Evolutionary conservation across 2,888 invertebrate species (phyloP).

Genomic region (Acrobasis repandana): DNA sequence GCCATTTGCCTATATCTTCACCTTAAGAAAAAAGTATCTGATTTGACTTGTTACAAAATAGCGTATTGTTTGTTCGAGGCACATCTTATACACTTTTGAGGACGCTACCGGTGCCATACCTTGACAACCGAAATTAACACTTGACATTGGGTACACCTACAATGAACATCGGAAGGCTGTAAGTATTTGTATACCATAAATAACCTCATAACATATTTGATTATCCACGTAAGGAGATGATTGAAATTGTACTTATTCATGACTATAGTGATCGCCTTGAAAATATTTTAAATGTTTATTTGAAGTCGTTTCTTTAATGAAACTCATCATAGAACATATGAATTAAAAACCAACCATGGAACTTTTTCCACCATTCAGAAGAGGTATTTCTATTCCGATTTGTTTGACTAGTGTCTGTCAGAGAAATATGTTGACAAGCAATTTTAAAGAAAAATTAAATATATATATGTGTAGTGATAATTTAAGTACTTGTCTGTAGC

Average conservation of each 20-base stretch:
- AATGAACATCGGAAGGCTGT: constrained; percentile 2
- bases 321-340: neutral
- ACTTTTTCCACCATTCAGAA: too few species aligned
- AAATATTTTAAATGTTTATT: too few species aligned
- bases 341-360: neutral
- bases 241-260: neutral
- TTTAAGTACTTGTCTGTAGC: too few species aligned
- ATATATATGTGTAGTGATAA: too few species aligned
- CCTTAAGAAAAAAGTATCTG: too few species aligned
- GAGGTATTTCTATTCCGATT: too few species aligned
- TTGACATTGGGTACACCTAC: constrained; percentile 16
- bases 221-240: neutral
- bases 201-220: neutral
- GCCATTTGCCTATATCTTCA: too few species aligned
- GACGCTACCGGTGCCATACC: neutral
- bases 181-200: constrained; percentile 6
- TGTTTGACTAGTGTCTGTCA: too few species aligned
- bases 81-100: constrained; percentile 1
- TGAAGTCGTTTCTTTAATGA: neutral
- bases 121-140: constrained; percentile 5
- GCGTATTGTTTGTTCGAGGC: neutral
- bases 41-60: too few species aligned
- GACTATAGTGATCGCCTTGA: neutral
- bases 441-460: too few species aligned
- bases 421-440: too few species aligned